Base-by-base conservation (phyloP, 2,888 invertebrate species). In the Gandaritis pyraliata region DNA sequence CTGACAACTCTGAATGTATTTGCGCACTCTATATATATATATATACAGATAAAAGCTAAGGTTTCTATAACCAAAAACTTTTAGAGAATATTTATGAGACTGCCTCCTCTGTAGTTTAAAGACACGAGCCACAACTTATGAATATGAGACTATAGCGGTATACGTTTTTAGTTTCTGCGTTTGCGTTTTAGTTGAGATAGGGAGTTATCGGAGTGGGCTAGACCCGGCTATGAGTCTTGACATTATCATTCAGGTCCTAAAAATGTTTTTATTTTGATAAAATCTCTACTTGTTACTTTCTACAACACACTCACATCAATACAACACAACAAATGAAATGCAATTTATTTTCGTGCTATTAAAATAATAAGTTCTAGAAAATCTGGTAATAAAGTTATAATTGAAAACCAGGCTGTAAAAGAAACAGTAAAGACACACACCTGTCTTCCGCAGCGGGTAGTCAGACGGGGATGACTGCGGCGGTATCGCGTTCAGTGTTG, bases 401-500 rank as follows among this genome's bases (percentile, higher is more conserved):
- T 18, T 1, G 18, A 12, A 23, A 23, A 23, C 0, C 46, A 46
- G 1, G 6, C 10, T 10, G 33, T 33, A 33, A 2, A 8, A 33
- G 10, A 33, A 13, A 5, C n/a, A 30, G 8, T 23, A 2, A 12
- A 13, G 13, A 33, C 6, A 78, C 93, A 87, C 90, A 98, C 98
- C 98, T 93, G 98, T 98, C 94, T 98, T 98, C 76, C 98, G 90
- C 47, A 98, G 94, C 53, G 98, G 98, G 90, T 97, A 98, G 93
- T 98, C 98, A 65, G 89, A 82, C 66, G 87, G 81, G 57, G 90
- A 81, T 67, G 86, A 76, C 65, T 83, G 85, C 60, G 82, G 90
- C 72, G 85, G 84, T 43, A 82, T 76, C 30, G 88, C 83, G 80
- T 77, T 81, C 52, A 87, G 80, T 16, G 83, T 78, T 68, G 89